A percentile compares a stretch with the other conserved stretches of the same genome.
Evolutionary conservation across 2,113 vertebrate species (phyloP).

Genomic region (Paramisgurnus dabryanus): DNA sequence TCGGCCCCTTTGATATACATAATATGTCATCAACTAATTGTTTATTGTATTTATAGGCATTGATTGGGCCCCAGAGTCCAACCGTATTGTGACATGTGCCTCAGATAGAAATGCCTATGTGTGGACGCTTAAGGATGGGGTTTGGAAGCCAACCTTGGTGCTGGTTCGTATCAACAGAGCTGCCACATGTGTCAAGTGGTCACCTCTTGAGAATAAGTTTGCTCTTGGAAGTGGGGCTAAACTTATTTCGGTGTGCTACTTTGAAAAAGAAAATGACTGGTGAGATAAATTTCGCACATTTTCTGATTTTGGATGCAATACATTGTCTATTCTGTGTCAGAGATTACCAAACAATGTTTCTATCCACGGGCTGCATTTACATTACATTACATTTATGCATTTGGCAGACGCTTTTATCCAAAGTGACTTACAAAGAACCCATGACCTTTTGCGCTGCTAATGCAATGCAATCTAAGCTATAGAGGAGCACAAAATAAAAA

Average conservation of each 20-base stretch:
- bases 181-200: conserved; percentile 82
- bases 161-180: conserved; percentile 81
- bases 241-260: conserved; percentile 81
- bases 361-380: too few species aligned
- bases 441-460: too few species aligned
- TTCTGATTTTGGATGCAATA: not conserved
- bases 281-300: conserved; percentile 50
- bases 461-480: too few species aligned
- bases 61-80: conserved; percentile 79
- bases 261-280: conserved; percentile 83
- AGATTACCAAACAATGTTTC: too few species aligned
- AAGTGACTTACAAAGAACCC: too few species aligned
- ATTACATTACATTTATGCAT: too few species aligned
- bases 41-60: conserved; percentile 65
- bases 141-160: conserved; percentile 81
- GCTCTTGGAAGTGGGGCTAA: conserved; percentile 79
- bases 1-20: not conserved
- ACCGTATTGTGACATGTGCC: conserved; percentile 80
- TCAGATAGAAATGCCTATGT: conserved; percentile 81
- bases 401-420: too few species aligned
- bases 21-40: not conserved
- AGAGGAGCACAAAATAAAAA: too few species aligned
- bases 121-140: conserved; percentile 75
- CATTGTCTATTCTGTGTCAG: too few species aligned
- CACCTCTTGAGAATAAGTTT: conserved; percentile 81